Percentiles rank a stretch among this genome's conserved stretches.
Conservation (phyloP, 2,113 vertebrate species). For the Entelurus aequoreus region DNA sequence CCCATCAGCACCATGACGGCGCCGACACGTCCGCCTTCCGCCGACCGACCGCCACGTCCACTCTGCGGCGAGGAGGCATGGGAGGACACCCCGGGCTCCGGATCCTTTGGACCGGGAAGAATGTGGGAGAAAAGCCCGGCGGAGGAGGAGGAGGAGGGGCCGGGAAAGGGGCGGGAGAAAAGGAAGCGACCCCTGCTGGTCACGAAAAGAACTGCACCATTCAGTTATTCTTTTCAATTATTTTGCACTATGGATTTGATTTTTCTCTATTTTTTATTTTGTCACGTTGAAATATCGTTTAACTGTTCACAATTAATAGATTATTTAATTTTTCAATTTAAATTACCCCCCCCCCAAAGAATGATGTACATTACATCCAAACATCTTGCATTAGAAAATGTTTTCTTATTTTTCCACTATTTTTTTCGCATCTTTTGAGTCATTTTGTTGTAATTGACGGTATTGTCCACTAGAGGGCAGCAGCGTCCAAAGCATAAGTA, state of each 20-base stretch:
- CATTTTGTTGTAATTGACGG: background rate
- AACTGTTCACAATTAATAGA: no score
- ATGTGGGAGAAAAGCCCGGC: slow-evolving; percentile 30
- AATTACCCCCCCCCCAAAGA: background rate
- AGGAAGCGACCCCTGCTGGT: background rate
- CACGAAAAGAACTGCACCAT: background rate
- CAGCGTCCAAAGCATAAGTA: slow-evolving; percentile 15
- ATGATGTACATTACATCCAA: background rate
- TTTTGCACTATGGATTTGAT: no score
- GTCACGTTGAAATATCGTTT: no score
- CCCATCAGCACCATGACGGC: slow-evolving; percentile 54
- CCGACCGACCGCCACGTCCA: background rate
- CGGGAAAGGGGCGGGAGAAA: slow-evolving; percentile 43
- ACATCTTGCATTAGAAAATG: no score
- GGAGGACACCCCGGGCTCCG: background rate
- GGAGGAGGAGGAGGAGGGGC: slow-evolving; percentile 33
- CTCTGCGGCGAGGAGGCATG: background rate
- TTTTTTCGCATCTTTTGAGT: background rate
- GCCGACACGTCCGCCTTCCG: background rate
- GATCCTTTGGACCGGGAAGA: slow-evolving; percentile 31
- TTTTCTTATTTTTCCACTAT: background rate
- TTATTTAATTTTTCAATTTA: no score
- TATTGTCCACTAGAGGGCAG: slow-evolving; percentile 41
- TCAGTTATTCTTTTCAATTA: no score
- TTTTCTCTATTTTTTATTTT: no score